Conservation (phyloP, 2,797 vertebrate genomes). For the Diplodus sargus region DNA sequence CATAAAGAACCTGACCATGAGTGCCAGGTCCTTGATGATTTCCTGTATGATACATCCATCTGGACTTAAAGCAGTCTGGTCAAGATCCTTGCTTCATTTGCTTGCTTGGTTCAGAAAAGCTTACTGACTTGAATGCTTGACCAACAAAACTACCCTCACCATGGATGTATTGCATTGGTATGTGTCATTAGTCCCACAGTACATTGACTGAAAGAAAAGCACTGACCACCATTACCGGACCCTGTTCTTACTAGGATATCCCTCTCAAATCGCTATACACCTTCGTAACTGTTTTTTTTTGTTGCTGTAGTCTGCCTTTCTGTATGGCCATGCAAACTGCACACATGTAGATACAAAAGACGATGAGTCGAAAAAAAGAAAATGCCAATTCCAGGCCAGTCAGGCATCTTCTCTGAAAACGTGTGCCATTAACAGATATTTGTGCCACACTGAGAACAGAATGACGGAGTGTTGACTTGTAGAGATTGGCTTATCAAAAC, state of each 20-base stretch:
- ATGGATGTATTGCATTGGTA: neutral
- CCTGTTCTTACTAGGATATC: neutral
- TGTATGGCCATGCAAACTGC: neutral
- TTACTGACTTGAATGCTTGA: neutral
- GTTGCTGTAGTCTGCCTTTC: neutral
- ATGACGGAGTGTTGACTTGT: neutral
- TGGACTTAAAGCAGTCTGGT: neutral
- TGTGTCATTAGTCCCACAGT: neutral
- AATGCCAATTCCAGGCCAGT: conserved; percentile 8
- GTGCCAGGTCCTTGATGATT: neutral
- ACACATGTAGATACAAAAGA: conserved; percentile 1
- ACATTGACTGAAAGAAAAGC: neutral
- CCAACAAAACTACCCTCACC: neutral
- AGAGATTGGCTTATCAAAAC: conserved; percentile 73
- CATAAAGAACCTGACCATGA: neutral
- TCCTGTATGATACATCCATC: neutral
- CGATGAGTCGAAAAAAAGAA: conserved; percentile 10
- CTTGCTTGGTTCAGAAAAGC: neutral
- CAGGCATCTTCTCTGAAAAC: conserved; percentile 25
- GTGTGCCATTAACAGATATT: conserved; percentile 63
- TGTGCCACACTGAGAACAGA: conserved; percentile 37
- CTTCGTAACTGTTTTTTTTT: neutral
- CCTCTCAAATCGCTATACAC: neutral
- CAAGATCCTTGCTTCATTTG: neutral
- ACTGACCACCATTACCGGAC: neutral